phyloP scores from a whole-genome alignment of 2,797 vertebrate genomes.

The Myotis planiceps region DNA sequence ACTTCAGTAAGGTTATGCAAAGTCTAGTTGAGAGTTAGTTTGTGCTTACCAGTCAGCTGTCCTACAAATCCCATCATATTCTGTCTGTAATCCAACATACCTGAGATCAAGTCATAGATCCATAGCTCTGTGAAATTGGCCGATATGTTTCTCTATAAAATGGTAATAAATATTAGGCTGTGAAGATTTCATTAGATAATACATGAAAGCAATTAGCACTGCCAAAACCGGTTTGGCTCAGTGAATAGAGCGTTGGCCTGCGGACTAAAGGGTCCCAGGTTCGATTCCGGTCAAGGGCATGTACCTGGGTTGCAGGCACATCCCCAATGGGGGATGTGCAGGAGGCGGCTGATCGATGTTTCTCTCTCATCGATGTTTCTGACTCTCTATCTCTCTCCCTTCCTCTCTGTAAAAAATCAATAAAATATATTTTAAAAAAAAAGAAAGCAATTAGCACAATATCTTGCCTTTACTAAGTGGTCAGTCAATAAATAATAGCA shows the following conservation, averaged over 20 bases:
- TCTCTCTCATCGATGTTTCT: too few species aligned
- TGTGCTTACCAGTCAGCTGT: neutral
- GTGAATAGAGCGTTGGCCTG: too few species aligned
- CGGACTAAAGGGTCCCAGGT: too few species aligned
- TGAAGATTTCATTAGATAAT: neutral
- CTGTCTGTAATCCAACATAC: neutral
- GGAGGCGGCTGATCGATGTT: too few species aligned
- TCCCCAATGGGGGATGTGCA: too few species aligned
- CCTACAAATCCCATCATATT: neutral
- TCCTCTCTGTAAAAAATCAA: too few species aligned
- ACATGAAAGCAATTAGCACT: neutral
- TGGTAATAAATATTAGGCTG: neutral
- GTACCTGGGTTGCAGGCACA: too few species aligned
- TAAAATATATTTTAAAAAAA: too few species aligned
- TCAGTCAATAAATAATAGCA: slow-evolving; percentile 4
- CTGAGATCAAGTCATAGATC: neutral
- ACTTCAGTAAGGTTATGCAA: neutral
- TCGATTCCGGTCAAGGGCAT: too few species aligned
- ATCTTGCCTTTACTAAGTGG: neutral
- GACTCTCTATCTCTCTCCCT: too few species aligned
- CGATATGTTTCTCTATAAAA: neutral
- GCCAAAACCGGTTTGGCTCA: too few species aligned
- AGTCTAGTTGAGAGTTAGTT: neutral
- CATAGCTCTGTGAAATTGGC: neutral
- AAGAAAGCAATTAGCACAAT: neutral